Percentiles rank a stretch among this genome's conserved stretches.
phyloP scores from a whole-genome alignment of 2,797 vertebrate species.

The Sebastes iracundus region DNA sequence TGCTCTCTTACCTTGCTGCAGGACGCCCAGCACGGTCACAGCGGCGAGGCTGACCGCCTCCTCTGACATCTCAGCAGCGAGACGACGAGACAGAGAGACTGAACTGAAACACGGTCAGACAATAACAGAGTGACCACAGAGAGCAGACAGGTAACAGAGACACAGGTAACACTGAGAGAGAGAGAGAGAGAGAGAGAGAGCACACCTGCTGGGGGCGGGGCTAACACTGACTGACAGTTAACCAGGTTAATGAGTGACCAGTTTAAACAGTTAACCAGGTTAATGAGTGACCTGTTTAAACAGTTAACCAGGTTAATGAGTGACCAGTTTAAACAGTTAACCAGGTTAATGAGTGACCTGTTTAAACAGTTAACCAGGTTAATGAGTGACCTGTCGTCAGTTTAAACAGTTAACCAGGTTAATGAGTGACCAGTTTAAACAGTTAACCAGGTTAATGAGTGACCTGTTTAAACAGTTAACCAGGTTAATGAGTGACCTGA shows the following conservation, averaged over 20 bases:
- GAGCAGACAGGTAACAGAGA: background rate
- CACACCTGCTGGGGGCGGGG: background rate
- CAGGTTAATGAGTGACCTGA: background rate
- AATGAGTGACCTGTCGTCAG: no score
- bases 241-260: no score
- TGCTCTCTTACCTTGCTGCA: constrained; percentile 89
- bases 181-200: background rate
- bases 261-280: no score
- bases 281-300: no score
- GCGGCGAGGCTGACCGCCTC: constrained; percentile 83
- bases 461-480: background rate
- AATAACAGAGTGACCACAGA: background rate
- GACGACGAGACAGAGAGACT: background rate
- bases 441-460: background rate
- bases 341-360: no score
- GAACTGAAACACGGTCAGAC: background rate
- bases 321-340: no score
- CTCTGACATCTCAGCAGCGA: constrained; percentile 74
- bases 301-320: no score
- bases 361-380: no score
- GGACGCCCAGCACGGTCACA: constrained; percentile 86
- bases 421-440: background rate
- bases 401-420: background rate
- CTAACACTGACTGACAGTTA: background rate
- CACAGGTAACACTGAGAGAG: background rate